Evolutionary conservation across 2,797 vertebrate genomes (phyloP).

Genomic region (Poecilia velifera): DNA sequence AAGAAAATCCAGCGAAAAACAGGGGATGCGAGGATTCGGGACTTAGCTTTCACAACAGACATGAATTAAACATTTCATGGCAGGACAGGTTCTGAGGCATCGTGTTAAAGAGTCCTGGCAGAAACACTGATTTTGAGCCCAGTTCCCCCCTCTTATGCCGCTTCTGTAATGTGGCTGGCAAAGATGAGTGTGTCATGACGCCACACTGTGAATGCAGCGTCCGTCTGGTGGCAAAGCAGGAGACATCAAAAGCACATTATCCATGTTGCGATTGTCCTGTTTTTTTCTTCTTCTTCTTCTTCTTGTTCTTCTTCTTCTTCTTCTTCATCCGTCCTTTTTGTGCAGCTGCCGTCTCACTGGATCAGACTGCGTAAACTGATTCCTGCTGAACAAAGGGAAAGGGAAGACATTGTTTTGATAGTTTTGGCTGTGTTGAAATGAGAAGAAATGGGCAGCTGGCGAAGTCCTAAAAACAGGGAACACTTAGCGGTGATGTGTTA

Average conservation of each 20-base stretch:
- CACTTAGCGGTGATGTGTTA: constrained; percentile 11
- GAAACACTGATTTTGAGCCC: constrained; percentile 73
- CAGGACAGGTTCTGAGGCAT: constrained; percentile 51
- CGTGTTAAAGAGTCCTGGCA: constrained; percentile 72
- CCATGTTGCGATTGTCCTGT: constrained; percentile 35
- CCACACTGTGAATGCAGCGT: constrained; percentile 40
- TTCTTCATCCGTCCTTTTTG: constrained; percentile 35
- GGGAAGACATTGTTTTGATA: constrained; percentile 29
- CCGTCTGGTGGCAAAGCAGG: constrained; percentile 51
- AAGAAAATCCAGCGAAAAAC: constrained; percentile 1
- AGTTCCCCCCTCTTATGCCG: constrained; percentile 54
- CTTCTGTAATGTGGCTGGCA: constrained; percentile 45
- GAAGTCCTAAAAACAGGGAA: constrained; percentile 20
- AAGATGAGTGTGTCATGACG: constrained; percentile 53
- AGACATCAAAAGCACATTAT: constrained; percentile 72
- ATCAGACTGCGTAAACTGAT: constrained; percentile 36
- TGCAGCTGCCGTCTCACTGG: constrained; percentile 34
- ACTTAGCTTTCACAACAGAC: constrained; percentile 67
- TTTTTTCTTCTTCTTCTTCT: not conserved
- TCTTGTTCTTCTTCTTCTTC: not conserved
- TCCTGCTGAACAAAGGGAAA: constrained; percentile 6
- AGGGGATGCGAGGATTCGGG: constrained; percentile 50
- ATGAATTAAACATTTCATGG: constrained; percentile 78
- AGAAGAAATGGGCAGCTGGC: constrained; percentile 25
- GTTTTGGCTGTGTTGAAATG: constrained; percentile 18